Evolutionary conservation across 2,888 invertebrate species (phyloP).

Genomic region (Platycheirus albimanus): DNA sequence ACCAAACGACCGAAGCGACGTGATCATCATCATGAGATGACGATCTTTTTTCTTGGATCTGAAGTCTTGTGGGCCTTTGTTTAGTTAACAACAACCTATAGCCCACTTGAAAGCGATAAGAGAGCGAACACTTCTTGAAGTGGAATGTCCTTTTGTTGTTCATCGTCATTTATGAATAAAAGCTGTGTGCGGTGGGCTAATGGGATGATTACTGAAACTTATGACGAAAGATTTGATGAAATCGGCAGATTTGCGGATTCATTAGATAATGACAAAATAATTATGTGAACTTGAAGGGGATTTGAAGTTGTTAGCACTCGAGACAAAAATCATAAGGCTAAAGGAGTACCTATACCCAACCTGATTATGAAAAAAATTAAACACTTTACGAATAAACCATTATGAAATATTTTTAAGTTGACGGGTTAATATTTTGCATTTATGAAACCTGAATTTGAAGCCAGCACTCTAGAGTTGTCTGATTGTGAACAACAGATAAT

Average conservation of each 20-base stretch:
- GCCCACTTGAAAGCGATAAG: slow-evolving; percentile 41
- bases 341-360: too few relatives aligned
- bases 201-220: slow-evolving; percentile 54
- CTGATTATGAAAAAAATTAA: too few relatives aligned
- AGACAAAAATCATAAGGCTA: neutral
- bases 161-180: slow-evolving; percentile 30
- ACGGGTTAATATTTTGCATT: too few relatives aligned
- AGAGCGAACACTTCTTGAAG: slow-evolving; percentile 42
- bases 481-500: too few relatives aligned
- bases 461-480: too few relatives aligned
- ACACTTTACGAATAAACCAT: too few relatives aligned
- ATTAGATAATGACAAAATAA: neutral
- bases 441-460: too few relatives aligned
- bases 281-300: slow-evolving; percentile 11
- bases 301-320: slow-evolving; percentile 34
- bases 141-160: slow-evolving; percentile 70
- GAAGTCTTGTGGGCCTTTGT: slow-evolving; percentile 44
- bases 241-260: neutral
- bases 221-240: neutral
- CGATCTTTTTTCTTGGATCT: slow-evolving; percentile 45
- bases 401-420: too few relatives aligned
- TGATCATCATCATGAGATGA: slow-evolving; percentile 54
- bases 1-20: too few relatives aligned
- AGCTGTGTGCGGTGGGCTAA: slow-evolving; percentile 40
- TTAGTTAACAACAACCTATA: slow-evolving; percentile 60